Base-by-base conservation (phyloP, 1,140 invertebrate genomes). In the Cotesia vestalis region DNA sequence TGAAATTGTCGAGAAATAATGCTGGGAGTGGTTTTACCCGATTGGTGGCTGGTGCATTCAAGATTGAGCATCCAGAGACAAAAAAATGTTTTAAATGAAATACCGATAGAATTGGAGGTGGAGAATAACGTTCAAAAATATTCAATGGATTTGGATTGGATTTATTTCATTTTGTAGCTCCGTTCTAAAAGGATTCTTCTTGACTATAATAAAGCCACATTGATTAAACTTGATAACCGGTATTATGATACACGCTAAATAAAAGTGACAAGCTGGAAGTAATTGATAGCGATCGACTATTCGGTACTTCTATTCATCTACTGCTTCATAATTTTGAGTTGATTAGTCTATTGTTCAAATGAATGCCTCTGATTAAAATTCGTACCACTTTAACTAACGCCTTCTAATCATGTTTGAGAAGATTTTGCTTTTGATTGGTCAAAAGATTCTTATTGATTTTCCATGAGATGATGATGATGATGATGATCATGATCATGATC, bases 1-100 rank as follows among this genome's bases (percentile, higher is more conserved):
- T 69, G 68, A 69, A 69, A 69, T 57, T 61, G 68, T 69, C 59
- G 35, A 64, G 17, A 61, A 69, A 69, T 69, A 69, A 69, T 60
- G 59, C 55, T 52, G 40, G 40, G 40, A 46, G 6, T 46, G 40
- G 40, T 9, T 46, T 46, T 11, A 46, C n/a, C 36, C 27, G 36
- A 60, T 59, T 12, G 12, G 60, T 35, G 60, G 34, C 17, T 61
- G 60, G 14, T 61, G 12, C 27, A 34, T 27, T 27, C 17, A 34
- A 61, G 60, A 61, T 61, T 61, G 60, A 61, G 60, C 40, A 46
- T 46, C 40, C 40, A 46, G 60, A 61, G 11, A 34, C 60, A 27
- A 34, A 34, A 34, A 46, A 46, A 46, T 46, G 40, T 46, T 46
- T 46, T 9, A 46, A 46, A 46, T 46, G 11, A 46, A 46, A 46